These are phyloP conservation scores for Macrotrachela quadricornifera DNA, from an alignment of 1,140 invertebrate species.

Conservation along the genomic window DNA sequence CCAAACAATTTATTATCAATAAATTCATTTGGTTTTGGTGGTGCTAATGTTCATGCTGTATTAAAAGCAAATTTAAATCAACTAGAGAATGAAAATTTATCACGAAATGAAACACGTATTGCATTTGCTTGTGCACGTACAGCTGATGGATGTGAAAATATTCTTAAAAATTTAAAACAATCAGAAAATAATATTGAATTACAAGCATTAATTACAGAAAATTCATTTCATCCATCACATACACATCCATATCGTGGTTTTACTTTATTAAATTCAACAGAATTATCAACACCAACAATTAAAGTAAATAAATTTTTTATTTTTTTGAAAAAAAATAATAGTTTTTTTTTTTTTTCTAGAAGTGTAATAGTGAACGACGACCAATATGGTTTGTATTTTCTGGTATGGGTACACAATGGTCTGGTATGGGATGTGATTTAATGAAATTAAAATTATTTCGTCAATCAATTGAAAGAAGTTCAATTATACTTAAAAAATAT, in stretches of 20 bases:
- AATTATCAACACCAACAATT: neutral
- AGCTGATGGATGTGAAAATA: slow-evolving; percentile 11
- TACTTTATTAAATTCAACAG: slow-evolving; percentile 37
- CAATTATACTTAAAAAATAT: slow-evolving; percentile 48
- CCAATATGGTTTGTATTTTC: slow-evolving; percentile 82
- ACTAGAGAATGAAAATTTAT: slow-evolving; percentile 31
- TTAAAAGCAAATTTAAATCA: slow-evolving; percentile 37
- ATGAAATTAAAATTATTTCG: slow-evolving; percentile 57
- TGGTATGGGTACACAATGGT: slow-evolving; percentile 90
- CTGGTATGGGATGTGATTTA: slow-evolving; percentile 65
- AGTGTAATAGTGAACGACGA: slow-evolving; percentile 32
- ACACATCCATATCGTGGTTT: slow-evolving; percentile 56
- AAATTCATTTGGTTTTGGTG: slow-evolving; percentile 92
- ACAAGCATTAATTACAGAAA: slow-evolving; percentile 48
- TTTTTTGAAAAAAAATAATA: neutral
- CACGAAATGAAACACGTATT: slow-evolving; percentile 29
- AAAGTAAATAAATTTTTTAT: neutral
- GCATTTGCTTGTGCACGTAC: slow-evolving; percentile 64
- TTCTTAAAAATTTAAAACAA: no score
- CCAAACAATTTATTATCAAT: slow-evolving; percentile 48
- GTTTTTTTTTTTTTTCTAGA: slow-evolving; percentile 20
- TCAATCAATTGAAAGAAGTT: slow-evolving; percentile 48
- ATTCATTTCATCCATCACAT: slow-evolving; percentile 43
- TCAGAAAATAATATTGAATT: slow-evolving; percentile 46
- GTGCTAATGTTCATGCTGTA: slow-evolving; percentile 75